These are phyloP conservation scores for Drosophila imparisetae DNA, from an alignment of 2,888 invertebrate species.

Conservation along the genomic window DNA sequence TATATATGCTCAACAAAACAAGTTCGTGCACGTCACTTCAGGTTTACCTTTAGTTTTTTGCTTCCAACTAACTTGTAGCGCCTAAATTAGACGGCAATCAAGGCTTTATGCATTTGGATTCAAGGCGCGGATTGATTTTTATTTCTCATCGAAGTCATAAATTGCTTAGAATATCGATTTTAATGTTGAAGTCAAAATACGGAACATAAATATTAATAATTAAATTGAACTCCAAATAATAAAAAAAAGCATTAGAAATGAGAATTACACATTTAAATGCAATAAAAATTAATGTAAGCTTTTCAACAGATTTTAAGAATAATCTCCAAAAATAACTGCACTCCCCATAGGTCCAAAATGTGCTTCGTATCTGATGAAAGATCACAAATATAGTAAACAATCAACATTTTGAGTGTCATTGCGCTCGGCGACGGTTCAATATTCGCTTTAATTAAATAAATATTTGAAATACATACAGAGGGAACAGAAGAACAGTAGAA, in stretches of 20 bases:
- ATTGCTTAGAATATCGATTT: constrained; percentile 41
- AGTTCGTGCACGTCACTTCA: constrained; percentile 43
- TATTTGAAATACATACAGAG: constrained; percentile 26
- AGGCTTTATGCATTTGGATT: constrained; percentile 68
- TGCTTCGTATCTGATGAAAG: not conserved
- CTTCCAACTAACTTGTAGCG: constrained; percentile 46
- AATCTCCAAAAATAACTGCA: not conserved
- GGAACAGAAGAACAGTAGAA: not conserved
- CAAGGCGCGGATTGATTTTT: constrained; percentile 66
- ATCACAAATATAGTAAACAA: constrained; percentile 13
- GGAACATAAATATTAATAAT: constrained; percentile 3
- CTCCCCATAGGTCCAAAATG: not conserved
- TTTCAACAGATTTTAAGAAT: not conserved
- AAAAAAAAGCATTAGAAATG: not conserved
- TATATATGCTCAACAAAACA: constrained; percentile 23
- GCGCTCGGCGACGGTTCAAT: constrained; percentile 23
- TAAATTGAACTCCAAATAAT: not conserved
- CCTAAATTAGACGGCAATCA: constrained; percentile 48
- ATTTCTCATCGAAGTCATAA: constrained; percentile 70
- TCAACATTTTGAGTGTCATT: constrained; percentile 28
- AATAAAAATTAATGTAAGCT: not conserved
- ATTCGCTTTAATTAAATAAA: constrained; percentile 44
- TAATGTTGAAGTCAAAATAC: constrained; percentile 18
- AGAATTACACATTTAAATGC: not conserved
- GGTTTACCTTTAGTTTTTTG: constrained; percentile 54